Percentiles rank a stretch among this genome's conserved stretches.
These are phyloP conservation scores for Pangasius mekongensis DNA, from an alignment of 2,797 vertebrate genomes.

Conservation along the genomic window DNA sequence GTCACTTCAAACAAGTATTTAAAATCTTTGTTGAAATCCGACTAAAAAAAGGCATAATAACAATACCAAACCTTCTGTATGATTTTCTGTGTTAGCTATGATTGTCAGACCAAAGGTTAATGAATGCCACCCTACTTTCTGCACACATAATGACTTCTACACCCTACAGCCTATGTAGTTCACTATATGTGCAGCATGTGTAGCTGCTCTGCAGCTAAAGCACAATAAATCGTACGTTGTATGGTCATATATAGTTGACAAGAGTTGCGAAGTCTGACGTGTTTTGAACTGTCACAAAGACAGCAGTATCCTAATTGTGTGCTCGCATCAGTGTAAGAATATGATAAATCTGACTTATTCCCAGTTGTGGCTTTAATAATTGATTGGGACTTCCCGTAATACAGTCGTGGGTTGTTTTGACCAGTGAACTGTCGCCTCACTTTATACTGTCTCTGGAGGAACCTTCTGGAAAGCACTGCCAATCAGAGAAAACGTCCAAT, in stretches of 20 bases:
- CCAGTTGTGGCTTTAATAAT: background rate
- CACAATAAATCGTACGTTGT: background rate
- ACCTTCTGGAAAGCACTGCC: constrained; percentile 10
- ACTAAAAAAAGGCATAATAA: background rate
- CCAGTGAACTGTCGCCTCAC: too few species aligned
- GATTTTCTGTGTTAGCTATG: background rate
- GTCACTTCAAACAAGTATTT: background rate
- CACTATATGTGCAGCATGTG: background rate
- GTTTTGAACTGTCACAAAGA: background rate
- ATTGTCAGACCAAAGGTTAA: background rate
- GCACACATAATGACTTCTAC: background rate
- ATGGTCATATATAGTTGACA: background rate
- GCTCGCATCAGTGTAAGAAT: background rate
- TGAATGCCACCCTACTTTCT: background rate
- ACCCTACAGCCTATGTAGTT: background rate
- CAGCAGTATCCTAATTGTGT: background rate
- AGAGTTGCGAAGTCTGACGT: background rate
- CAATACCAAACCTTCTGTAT: background rate
- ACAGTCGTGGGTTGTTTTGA: background rate
- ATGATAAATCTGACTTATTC: background rate
- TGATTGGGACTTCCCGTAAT: background rate
- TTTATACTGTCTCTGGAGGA: background rate
- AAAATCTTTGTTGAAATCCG: background rate
- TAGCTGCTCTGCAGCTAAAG: background rate
- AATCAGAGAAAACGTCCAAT: background rate